Base-by-base conservation (phyloP, 53 echinoderm and acorn worm species). In the Patiria pectinifera region DNA sequence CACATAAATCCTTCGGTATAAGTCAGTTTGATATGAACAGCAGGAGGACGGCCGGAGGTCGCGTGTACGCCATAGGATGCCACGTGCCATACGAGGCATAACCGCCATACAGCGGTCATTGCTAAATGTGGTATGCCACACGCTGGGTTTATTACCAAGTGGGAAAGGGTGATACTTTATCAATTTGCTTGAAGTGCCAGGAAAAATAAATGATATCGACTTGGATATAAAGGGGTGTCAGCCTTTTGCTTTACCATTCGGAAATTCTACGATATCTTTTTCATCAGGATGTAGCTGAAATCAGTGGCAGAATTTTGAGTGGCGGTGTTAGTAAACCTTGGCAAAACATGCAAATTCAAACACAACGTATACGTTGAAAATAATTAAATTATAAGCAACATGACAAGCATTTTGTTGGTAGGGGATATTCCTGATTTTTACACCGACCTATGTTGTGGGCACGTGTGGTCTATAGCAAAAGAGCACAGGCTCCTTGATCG, bases 31-130 rank as follows among this genome's bases (percentile, higher is more conserved):
- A 49, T 71, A 47, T 15, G 7, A 24, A 88, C 45, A 2, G 45
- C 86, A 47, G 4, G 12, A 23, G 78, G 78, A 78, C 77, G 77
- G 76, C 88, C 45, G 14, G 11, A 58, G 88, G 88, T 88, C 88
- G 88, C 78, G 88, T 78, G 88, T 53, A 35, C 62, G 78, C 88
- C 77, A 53, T 77, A 46, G 59, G 78, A 45, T 24, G 15, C 24
- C 75, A 53, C 86, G 72, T 48, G 86, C 75, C 76, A 24, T 25
- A 74, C 86, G 18, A 61, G 86, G 76, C 59, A 48, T 9, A 22
- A 21, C 71, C 24, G 74, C 47, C 74, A 62, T 22, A 62, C 18
- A 19, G 8, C 45, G 66, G 35, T 53, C 18, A 35, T 62, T 25
- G 45, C 85, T 63, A 69, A 69, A 83, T 25, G 83, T 61, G 62